phyloP scores from a whole-genome alignment of 1,140 invertebrate species.

The Meloidogyne floridensis region DNA sequence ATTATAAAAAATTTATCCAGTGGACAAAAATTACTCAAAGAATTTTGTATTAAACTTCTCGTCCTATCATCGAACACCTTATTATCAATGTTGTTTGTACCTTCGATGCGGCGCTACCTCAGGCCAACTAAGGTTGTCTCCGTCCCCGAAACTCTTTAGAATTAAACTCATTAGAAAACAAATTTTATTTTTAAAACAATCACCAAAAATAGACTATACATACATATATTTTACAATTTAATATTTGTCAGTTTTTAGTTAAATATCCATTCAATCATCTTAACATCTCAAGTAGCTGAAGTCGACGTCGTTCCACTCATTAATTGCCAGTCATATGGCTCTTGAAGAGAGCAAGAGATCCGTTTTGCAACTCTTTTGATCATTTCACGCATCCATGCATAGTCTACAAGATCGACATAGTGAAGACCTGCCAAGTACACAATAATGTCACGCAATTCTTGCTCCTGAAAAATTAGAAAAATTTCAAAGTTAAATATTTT shows the following conservation, averaged over 20 bases:
- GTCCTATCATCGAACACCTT: too few species aligned
- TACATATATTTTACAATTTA: not conserved
- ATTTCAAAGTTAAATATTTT: not conserved
- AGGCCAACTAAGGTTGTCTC: too few species aligned
- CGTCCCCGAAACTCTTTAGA: too few species aligned
- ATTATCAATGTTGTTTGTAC: too few species aligned
- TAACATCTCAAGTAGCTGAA: not conserved
- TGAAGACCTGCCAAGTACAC: not conserved
- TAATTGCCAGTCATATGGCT: not conserved
- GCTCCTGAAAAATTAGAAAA: not conserved
- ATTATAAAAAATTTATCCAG: too few species aligned
- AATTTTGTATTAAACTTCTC: too few species aligned
- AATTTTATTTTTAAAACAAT: too few species aligned
- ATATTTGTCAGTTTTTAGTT: not conserved
- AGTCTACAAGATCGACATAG: not conserved
- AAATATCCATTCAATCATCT: not conserved
- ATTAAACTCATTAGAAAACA: too few species aligned
- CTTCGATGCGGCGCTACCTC: too few species aligned
- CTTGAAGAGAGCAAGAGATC: not conserved
- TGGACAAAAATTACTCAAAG: too few species aligned
- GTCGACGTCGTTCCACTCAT: not conserved
- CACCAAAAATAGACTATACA: too few species aligned
- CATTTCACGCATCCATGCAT: not conserved
- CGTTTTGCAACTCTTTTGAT: not conserved
- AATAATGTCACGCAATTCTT: not conserved